Evolutionary conservation across 2,113 vertebrate genomes (phyloP), one percentile per base, ranked within the genome.

Genomic region (Trinectes maculatus): DNA sequence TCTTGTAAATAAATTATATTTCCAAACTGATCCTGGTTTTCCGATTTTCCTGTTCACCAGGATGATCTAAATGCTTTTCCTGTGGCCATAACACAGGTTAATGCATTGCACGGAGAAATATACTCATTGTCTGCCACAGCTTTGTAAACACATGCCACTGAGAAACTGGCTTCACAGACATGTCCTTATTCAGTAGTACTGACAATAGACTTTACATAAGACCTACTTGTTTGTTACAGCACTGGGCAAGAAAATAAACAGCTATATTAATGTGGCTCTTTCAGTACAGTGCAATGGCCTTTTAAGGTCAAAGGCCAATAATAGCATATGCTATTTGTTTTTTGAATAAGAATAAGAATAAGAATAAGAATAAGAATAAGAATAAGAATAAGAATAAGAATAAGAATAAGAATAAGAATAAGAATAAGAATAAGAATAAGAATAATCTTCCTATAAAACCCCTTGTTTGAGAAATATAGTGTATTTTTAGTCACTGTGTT

Each of bases 141-240:
- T 58, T 39, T 78, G 51, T 84, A 82, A 80, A 88, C 80, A 74
- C 31, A 61, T 53, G 22, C 44, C 3, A 57, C 31, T 19, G 52
- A 72, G 10, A 29, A 47, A 13, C 13, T 42, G 59, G 40, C 68
- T 63, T 16, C 33, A 11, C 42, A 72, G 8, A 42, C 52, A 58
- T 81, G 67, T 44, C 82, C 82, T 79, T 85, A 65, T 83, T 81
- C 71, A 84, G 80, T 76, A 74, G 52, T 53, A 77, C 19, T 67
- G 66, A 74, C 22, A 62, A n/a, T 43, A 25, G 24, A 25, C 21
- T 63, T 52, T 55, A 59, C 69, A 54, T 59, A 67, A 34, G 25
- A 57, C 3, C 15, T 43, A 18, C n/a, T 8, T 6, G 61, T 36
- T 29, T 11, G 44, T 16, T 49, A 13, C 16, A 33, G 49, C 3